phyloP scores from a whole-genome alignment of 2,888 invertebrate genomes.

The Pimpla rufipes region DNA sequence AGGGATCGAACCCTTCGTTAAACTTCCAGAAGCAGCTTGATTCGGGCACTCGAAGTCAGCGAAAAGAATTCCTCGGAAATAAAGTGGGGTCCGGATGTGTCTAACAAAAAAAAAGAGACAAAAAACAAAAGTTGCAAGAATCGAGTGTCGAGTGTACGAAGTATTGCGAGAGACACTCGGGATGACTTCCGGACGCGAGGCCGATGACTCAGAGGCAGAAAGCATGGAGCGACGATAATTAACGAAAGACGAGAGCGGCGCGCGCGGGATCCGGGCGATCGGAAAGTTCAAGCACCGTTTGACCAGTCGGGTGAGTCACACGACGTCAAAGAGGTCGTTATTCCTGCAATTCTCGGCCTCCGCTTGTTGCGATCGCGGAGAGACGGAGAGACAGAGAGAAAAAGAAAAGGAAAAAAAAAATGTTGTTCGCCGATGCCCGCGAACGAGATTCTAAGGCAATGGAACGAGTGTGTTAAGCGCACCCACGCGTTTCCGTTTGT shows the following conservation, averaged over 20 bases:
- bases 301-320: constrained; percentile 79
- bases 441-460: constrained; percentile 62
- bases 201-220: constrained; percentile 40
- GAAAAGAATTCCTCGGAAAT: neutral
- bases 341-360: constrained; percentile 32
- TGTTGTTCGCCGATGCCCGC: constrained; percentile 33
- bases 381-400: no score
- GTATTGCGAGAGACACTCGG: neutral
- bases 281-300: constrained; percentile 80
- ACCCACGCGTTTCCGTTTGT: constrained; percentile 48
- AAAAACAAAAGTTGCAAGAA: neutral
- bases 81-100: neutral
- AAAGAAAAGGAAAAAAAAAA: constrained; percentile 49
- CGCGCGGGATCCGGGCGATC: constrained; percentile 49
- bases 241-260: constrained; percentile 52
- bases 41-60: no score
- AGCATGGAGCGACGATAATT: constrained; percentile 48
- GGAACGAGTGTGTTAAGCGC: constrained; percentile 14
- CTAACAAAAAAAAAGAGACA: neutral
- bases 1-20: no score
- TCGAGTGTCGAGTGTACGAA: neutral
- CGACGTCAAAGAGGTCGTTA: constrained; percentile 66
- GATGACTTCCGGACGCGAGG: constrained; percentile 43
- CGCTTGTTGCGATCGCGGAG: no score
- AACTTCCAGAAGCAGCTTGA: no score